phyloP scores from a whole-genome alignment of 2,113 vertebrate genomes.

The Marmota monax region DNA sequence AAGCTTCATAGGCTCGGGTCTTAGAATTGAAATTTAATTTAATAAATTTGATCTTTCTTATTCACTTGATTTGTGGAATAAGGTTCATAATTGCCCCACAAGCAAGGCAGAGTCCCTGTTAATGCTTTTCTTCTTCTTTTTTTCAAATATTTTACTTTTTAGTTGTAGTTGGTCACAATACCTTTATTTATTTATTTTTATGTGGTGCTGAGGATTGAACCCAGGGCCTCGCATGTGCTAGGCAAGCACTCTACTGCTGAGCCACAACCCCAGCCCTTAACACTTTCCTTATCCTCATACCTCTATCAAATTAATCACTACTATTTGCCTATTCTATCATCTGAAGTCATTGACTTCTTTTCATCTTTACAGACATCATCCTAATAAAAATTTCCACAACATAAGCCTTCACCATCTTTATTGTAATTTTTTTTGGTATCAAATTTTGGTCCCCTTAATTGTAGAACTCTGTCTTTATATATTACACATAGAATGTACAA shows the following conservation, averaged over 20 bases:
- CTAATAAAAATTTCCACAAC: background rate
- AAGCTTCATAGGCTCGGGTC: background rate
- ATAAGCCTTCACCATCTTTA: background rate
- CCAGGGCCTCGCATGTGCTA: no score
- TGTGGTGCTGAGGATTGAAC: no score
- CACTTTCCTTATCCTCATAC: background rate
- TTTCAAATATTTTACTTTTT: no score
- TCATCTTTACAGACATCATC: background rate
- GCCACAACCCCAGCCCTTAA: background rate
- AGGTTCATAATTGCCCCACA: background rate
- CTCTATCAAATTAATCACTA: background rate
- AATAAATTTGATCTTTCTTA: background rate
- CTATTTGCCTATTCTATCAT: background rate
- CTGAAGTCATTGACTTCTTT: background rate
- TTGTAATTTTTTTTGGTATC: background rate
- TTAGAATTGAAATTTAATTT: background rate
- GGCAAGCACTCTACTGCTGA: no score
- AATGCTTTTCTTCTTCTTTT: no score
- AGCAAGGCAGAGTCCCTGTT: background rate
- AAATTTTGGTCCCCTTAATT: background rate
- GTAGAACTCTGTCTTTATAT: background rate
- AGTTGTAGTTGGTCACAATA: no score
- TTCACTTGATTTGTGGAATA: background rate
- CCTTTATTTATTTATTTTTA: no score
- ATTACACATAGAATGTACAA: background rate